phyloP scores from a whole-genome alignment of 2,113 vertebrate species.

The Osmerus eperlanus region DNA sequence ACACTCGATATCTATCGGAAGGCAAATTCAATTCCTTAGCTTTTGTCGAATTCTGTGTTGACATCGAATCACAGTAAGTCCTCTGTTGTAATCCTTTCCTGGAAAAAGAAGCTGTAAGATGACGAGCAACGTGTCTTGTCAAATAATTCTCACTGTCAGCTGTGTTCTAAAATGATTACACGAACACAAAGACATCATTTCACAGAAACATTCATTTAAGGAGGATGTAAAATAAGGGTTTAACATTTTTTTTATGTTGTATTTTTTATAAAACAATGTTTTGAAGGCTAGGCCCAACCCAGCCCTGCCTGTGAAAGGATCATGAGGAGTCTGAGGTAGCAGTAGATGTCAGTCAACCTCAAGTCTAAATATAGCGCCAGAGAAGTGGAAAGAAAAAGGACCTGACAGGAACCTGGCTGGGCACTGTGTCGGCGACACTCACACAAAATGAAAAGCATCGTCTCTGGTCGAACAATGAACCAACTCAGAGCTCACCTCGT shows the following conservation, averaged over 20 bases:
- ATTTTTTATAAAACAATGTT: too few relatives aligned
- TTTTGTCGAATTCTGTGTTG: not conserved
- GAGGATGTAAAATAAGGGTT: too few relatives aligned
- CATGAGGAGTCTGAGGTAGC: not conserved
- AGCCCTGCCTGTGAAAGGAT: too few relatives aligned
- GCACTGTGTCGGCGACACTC: not conserved
- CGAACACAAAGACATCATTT: too few relatives aligned
- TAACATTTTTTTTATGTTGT: too few relatives aligned
- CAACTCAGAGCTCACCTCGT: not conserved
- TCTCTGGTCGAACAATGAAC: not conserved
- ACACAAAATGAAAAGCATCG: not conserved
- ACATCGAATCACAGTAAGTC: too few relatives aligned
- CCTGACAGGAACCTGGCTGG: not conserved
- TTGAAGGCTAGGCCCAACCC: too few relatives aligned
- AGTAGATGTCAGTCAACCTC: not conserved
- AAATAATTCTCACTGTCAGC: not conserved
- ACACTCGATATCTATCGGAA: not conserved
- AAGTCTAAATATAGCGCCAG: slow-evolving; percentile 16
- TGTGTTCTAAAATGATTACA: not conserved
- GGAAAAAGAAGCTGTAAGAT: too few relatives aligned
- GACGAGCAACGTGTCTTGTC: not conserved
- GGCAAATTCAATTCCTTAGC: not conserved
- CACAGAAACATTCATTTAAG: not conserved
- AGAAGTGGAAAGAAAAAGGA: slow-evolving; percentile 7
- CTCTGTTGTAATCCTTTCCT: too few relatives aligned